Base-by-base conservation (phyloP, 2,888 invertebrate genomes). In the Dione vanillae region DNA sequence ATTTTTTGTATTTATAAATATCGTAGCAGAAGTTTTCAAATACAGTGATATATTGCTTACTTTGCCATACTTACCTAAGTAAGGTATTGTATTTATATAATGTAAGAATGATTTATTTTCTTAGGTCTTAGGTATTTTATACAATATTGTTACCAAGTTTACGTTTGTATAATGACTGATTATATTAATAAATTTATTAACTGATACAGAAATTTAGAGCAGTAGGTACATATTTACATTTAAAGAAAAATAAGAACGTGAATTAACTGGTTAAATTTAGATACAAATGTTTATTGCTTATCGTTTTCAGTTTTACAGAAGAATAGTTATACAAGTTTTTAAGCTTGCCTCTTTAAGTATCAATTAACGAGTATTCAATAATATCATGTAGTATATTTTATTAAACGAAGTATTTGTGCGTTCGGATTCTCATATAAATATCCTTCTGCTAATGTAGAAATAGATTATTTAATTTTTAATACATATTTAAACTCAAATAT, bases 31-130 rank as follows among this genome's bases (percentile, higher is more conserved):
- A 83, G 78, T 81, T 84, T 82, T 80, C 75, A 78, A 85, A 80
- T 77, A 83, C 80, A 77, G 77, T 78, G 82, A 85, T 85, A 85
- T 85, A 88, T 89, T 88, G 86, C 85, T 89, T 88, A 89, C 79
- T 84, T 85, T 87, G 83, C 80, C 82, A 86, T 87, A 89, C 82
- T 84, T 86, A 89, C 82, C 84, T 81, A 80, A 80, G 82, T 85
- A 81, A 79, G 78, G 80, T 85, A 86, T 82, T 84, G 85, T 87
- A 86, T 83, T 84, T 86, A 86, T 77, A 79, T 77, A 78, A 82
- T 78, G 77, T 82, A 82, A 79, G 80, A 82, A 82, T 74, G 77
- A 79, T 79, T 82, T 85, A 84, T 83, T 77, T 81, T 83, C 80
- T 81, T 84, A 84, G 78, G 74, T 79, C 80, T 80, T 82, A 80